Evolutionary conservation across 2,888 invertebrate species (phyloP).

Genomic region (Lasioglossum calceatum): DNA sequence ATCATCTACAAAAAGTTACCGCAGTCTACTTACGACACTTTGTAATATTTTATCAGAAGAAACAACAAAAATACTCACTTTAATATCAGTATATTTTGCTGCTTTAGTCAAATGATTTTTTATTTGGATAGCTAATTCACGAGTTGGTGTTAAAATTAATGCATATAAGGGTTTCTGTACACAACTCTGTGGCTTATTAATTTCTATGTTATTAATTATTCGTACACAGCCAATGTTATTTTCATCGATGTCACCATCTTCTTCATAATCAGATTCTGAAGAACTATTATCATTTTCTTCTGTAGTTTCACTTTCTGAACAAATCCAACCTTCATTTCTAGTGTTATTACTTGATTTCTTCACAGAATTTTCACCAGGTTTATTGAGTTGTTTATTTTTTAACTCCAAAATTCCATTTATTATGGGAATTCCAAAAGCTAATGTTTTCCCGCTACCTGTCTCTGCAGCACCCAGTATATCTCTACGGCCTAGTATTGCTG

Average conservation of each 20-base stretch:
- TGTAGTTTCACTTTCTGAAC: conserved; percentile 36
- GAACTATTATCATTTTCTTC: conserved; percentile 23
- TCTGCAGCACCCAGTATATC: conserved; percentile 99
- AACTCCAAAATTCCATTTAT: conserved; percentile 92
- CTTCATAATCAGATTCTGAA: conserved; percentile 82
- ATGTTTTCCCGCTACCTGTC: conserved; percentile 99
- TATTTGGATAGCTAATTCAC: conserved; percentile 98
- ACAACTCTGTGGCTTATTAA: conserved; percentile 78
- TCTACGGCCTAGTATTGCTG: conserved; percentile 93
- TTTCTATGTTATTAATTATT: conserved; percentile 86
- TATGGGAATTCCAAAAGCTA: conserved; percentile 98
- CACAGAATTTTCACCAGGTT: not conserved
- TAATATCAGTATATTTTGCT: conserved; percentile 92
- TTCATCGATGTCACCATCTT: conserved; percentile 73
- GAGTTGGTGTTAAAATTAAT: conserved; percentile 96
- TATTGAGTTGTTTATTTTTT: conserved; percentile 84
- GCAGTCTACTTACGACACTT: not conserved
- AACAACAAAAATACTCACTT: conserved; percentile 76
- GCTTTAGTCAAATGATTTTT: conserved; percentile 92
- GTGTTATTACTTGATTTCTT: conserved; percentile 8
- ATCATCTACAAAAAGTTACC: too few relatives aligned
- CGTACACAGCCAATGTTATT: conserved; percentile 86
- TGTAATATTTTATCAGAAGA: not conserved
- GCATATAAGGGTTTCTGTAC: conserved; percentile 89
- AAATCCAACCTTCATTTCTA: conserved; percentile 72